These are phyloP conservation scores for Pogona vitticeps DNA, from an alignment of 2,113 vertebrate genomes.

Conservation along the genomic window DNA sequence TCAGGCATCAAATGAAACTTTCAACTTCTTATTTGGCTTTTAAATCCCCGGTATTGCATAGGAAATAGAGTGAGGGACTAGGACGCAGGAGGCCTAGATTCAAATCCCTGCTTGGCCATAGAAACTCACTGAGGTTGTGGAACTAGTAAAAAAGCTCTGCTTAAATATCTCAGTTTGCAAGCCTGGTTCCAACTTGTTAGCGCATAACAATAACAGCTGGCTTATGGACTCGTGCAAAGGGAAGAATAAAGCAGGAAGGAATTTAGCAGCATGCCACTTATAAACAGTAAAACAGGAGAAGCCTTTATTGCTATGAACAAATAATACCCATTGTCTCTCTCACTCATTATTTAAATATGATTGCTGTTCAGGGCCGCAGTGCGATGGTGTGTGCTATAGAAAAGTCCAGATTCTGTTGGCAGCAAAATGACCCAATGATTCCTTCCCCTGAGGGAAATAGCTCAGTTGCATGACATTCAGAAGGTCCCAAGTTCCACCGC, in stretches of 20 bases:
- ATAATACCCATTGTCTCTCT: neutral
- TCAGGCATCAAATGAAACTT: too few relatives aligned
- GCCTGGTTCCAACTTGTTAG: too few relatives aligned
- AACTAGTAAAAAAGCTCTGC: too few relatives aligned
- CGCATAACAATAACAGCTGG: neutral
- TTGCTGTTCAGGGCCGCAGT: neutral
- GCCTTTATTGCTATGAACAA: neutral
- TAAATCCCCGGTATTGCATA: too few relatives aligned
- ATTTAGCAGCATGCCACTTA: neutral
- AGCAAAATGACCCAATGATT: neutral
- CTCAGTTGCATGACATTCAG: neutral
- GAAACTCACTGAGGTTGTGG: too few relatives aligned
- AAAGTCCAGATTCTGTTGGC: neutral
- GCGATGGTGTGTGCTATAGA: neutral
- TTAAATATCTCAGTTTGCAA: neutral
- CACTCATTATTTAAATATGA: too few relatives aligned
- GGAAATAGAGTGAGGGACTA: too few relatives aligned
- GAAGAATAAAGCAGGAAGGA: neutral
- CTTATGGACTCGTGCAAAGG: neutral
- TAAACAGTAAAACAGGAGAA: neutral
- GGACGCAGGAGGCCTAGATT: too few relatives aligned
- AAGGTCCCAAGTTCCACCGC: neutral
- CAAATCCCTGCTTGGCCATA: too few relatives aligned
- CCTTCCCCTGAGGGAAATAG: neutral
- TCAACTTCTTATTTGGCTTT: too few relatives aligned